A percentile compares a stretch with the other conserved stretches of the same genome.
Evolutionary conservation across 92 coral and sea anemone genomes (phyloP).

Genomic region (Ricordea florida): DNA sequence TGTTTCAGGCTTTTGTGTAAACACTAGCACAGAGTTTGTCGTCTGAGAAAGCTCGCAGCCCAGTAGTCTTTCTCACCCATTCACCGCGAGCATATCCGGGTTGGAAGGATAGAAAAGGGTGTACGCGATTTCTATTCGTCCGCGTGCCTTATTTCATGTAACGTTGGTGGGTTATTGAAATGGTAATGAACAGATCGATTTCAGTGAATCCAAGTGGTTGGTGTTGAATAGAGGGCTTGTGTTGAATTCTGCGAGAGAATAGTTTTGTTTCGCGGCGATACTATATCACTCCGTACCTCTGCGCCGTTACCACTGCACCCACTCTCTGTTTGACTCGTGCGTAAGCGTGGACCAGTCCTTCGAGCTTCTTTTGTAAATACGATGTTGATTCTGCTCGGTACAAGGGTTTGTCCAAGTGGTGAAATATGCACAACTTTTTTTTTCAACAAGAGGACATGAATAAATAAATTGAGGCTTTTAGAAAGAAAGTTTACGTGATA

Average conservation of each 20-base stretch:
- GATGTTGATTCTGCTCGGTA: slow-evolving; percentile 54
- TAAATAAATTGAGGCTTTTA: slow-evolving; percentile 87
- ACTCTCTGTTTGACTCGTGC: background rate
- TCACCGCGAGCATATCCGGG: slow-evolving; percentile 29
- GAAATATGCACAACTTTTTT: slow-evolving; percentile 63
- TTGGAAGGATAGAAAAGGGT: slow-evolving; percentile 23
- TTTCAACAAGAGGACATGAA: slow-evolving; percentile 74
- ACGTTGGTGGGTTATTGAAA: slow-evolving; percentile 67
- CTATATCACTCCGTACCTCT: slow-evolving; percentile 14
- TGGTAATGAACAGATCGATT: slow-evolving; percentile 81
- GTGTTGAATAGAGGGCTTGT: slow-evolving; percentile 66
- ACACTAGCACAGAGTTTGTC: slow-evolving; percentile 34
- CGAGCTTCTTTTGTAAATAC: slow-evolving; percentile 57
- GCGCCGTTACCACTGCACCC: slow-evolving; percentile 6
- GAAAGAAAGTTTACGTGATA: slow-evolving; percentile 84
- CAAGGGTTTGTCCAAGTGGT: slow-evolving; percentile 50
- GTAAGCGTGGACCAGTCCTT: slow-evolving; percentile 22
- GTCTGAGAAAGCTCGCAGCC: background rate
- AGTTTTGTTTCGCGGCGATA: slow-evolving; percentile 28
- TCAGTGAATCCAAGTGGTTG: slow-evolving; percentile 69
- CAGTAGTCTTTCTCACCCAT: background rate
- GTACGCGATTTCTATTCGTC: slow-evolving; percentile 23
- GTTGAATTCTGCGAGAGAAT: slow-evolving; percentile 59
- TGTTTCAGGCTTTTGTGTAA: slow-evolving; percentile 51
- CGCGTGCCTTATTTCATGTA: slow-evolving; percentile 65